Evolutionary conservation across 2,888 invertebrate genomes (phyloP).

Genomic region (Pachymerium ferrugineum): DNA sequence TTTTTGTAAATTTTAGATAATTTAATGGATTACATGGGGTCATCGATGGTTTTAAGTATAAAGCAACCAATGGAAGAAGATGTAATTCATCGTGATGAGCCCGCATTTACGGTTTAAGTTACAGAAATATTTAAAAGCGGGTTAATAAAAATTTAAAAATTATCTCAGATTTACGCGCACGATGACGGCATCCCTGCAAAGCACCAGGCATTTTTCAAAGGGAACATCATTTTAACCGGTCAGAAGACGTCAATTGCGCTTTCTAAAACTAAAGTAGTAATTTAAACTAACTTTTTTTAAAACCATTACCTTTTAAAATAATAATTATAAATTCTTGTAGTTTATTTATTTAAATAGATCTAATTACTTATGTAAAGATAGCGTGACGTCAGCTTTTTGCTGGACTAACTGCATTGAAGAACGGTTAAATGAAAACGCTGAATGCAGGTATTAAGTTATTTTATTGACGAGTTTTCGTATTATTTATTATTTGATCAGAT

Average conservation of each 20-base stretch:
- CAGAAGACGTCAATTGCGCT: background rate
- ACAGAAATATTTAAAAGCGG: background rate
- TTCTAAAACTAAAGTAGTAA: background rate
- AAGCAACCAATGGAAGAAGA: background rate
- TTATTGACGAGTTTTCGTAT: no score
- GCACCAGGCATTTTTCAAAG: constrained; percentile 32
- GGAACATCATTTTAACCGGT: background rate
- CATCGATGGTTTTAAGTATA: constrained; percentile 18
- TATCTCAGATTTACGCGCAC: constrained; percentile 13
- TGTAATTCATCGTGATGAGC: background rate
- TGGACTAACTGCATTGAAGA: constrained; percentile 23
- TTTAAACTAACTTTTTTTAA: no score
- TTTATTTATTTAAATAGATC: constrained; percentile 7
- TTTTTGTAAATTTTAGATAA: background rate
- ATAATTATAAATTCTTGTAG: background rate
- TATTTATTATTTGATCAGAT: background rate
- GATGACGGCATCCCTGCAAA: constrained; percentile 9
- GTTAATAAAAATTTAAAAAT: background rate
- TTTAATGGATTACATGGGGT: background rate
- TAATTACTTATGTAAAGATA: background rate
- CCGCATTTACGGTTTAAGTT: background rate
- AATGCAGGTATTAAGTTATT: background rate
- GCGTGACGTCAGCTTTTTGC: background rate
- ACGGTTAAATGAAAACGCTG: background rate
- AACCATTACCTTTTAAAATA: no score